Evolutionary conservation across 1,140 invertebrate genomes (phyloP), one percentile per base, ranked within the genome.

Genomic region (Trichonephila inaurata): DNA sequence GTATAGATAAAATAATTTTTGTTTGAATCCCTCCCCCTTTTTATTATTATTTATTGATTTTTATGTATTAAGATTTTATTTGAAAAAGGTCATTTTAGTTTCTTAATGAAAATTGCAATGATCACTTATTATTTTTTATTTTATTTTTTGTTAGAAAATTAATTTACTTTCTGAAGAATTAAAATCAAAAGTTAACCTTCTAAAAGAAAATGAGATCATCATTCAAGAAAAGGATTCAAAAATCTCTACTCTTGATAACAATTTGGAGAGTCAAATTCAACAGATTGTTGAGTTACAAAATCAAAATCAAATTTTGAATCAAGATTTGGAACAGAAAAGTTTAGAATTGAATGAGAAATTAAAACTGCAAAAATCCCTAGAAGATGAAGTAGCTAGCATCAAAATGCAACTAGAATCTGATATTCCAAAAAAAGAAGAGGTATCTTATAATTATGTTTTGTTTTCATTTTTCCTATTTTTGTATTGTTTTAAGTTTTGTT

Each of bases 81-180:
- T 51, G 7, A 51, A 10, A 7, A 51, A 8, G 64, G 2, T 77
- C 14, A 44, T 81, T 81, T 81, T 33, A 33, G 64, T 64, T 66
- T 24, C 18, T 69, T 64, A 19, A 64, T 19, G 16, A 64, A 64
- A 64, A 51, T 51, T 51, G 10, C 10, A 51, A 51, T 51, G 51
- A 10, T 51, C 10, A 51, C 10, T 51, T 51, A 51, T 51, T 33
- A 64, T 18, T 51, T 82, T 58, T 82, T 82, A 62, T 82, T 81
- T 91, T 81, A 44, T 91, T 91, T 91, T 61, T 1, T 62, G 51
- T 21, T 92, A 92, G 91, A 83, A 92, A 87, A 61, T 87, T 58
- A 69, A 64, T 18, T 85, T 58, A 28, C 62, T 92, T 0, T 60
- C 62, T 14, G 91, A 92, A 72, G 91, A 92, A 72, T 33, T 92